Evolutionary conservation across 2,113 vertebrate species (phyloP).

Genomic region (Gila orcuttii): DNA sequence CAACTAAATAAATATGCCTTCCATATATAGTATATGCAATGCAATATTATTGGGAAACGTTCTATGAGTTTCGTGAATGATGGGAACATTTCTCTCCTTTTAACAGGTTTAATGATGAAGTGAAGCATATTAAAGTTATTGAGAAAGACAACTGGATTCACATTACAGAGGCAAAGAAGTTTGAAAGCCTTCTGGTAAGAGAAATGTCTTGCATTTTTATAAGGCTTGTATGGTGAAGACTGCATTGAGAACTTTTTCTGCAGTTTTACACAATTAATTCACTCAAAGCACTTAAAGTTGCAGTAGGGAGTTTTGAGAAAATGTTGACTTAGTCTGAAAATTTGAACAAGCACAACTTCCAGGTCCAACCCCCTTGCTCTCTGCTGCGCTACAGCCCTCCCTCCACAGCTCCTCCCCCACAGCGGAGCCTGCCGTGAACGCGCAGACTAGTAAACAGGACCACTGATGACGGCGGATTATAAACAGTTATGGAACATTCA

Average conservation of each 20-base stretch:
- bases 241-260: background rate
- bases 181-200: constrained; percentile 93
- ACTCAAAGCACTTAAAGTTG: background rate
- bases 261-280: background rate
- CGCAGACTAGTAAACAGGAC: too few species aligned
- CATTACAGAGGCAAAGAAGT: constrained; percentile 98
- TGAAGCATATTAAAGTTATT: constrained; percentile 98
- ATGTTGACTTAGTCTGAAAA: too few species aligned
- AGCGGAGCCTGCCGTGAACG: too few species aligned
- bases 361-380: too few species aligned
- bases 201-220: background rate
- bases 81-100: background rate
- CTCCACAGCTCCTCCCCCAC: too few species aligned
- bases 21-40: background rate
- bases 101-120: constrained; percentile 94
- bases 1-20: background rate
- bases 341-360: too few species aligned
- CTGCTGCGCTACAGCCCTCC: too few species aligned
- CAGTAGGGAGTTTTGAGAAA: too few species aligned
- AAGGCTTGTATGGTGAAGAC: background rate
- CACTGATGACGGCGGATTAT: too few species aligned
- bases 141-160: constrained; percentile 98
- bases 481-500: too few species aligned
- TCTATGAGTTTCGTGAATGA: background rate
- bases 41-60: background rate